These are phyloP conservation scores for Cheirogaleus medius DNA, from an alignment of 2,113 vertebrate genomes.

Conservation along the genomic window DNA sequence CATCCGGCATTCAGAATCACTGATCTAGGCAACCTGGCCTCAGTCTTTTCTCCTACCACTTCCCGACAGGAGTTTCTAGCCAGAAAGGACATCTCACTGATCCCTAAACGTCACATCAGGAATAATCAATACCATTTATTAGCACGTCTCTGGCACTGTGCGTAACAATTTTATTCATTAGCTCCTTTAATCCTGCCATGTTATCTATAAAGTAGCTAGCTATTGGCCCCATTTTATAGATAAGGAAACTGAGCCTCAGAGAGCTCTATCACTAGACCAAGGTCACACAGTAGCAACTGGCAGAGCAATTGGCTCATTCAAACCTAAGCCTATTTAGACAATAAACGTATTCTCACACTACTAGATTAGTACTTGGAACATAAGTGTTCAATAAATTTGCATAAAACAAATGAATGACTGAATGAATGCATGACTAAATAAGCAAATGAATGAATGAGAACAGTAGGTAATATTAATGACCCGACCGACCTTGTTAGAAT, in stretches of 20 bases:
- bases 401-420: neutral
- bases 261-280: neutral
- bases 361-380: neutral
- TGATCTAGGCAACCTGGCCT: neutral
- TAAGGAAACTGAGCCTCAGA: neutral
- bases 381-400: neutral
- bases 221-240: neutral
- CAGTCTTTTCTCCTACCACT: neutral
- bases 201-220: neutral
- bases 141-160: neutral
- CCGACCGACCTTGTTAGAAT: neutral
- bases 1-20: neutral
- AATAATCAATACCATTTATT: neutral
- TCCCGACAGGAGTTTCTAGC: neutral
- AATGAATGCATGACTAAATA: neutral
- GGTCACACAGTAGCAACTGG: neutral
- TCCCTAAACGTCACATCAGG: neutral
- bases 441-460: neutral
- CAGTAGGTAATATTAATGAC: neutral
- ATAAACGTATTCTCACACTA: neutral
- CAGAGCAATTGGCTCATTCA: neutral
- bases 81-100: neutral
- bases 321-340: neutral
- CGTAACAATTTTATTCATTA: neutral
- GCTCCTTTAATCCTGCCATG: neutral